Evolutionary conservation across 1,140 invertebrate species (phyloP).

Genomic region (Protaetia brevitarsis): DNA sequence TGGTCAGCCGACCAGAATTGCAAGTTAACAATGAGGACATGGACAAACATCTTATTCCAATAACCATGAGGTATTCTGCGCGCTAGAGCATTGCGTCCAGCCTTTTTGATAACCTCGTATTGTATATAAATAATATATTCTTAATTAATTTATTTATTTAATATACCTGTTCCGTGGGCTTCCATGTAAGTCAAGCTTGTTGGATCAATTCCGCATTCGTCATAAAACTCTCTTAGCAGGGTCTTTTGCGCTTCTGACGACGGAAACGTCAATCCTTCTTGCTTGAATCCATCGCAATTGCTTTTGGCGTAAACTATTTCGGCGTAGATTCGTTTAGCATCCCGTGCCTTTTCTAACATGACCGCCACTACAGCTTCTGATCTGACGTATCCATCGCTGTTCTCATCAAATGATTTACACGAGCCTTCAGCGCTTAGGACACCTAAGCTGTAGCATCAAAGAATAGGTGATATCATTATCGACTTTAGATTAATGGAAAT

Average conservation of each 20-base stretch:
- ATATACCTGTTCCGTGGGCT: constrained; percentile 64
- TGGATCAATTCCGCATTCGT: constrained; percentile 59
- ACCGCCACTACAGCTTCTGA: constrained; percentile 74
- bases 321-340: constrained; percentile 73
- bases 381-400: constrained; percentile 71
- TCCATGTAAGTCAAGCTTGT: constrained; percentile 64
- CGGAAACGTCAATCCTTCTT: constrained; percentile 73
- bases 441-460: constrained; percentile 61
- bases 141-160: too few relatives aligned
- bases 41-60: too few relatives aligned
- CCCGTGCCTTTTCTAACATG: constrained; percentile 76
- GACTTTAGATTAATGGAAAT: not conserved
- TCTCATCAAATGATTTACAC: constrained; percentile 87
- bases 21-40: too few relatives aligned
- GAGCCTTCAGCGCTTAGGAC: constrained; percentile 81
- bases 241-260: too few relatives aligned
- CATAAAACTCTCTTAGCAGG: constrained; percentile 68
- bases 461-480: not conserved
- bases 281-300: constrained; percentile 80
- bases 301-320: constrained; percentile 54
- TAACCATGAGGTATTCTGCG: too few relatives aligned
- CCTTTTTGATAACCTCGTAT: too few relatives aligned
- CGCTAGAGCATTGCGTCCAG: too few relatives aligned
- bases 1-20: too few relatives aligned
- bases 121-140: too few relatives aligned